Percentiles rank a stretch among this genome's conserved stretches.
phyloP scores from a whole-genome alignment of 53 echinoderm and acorn worm species.

The Patiria pectinifera region DNA sequence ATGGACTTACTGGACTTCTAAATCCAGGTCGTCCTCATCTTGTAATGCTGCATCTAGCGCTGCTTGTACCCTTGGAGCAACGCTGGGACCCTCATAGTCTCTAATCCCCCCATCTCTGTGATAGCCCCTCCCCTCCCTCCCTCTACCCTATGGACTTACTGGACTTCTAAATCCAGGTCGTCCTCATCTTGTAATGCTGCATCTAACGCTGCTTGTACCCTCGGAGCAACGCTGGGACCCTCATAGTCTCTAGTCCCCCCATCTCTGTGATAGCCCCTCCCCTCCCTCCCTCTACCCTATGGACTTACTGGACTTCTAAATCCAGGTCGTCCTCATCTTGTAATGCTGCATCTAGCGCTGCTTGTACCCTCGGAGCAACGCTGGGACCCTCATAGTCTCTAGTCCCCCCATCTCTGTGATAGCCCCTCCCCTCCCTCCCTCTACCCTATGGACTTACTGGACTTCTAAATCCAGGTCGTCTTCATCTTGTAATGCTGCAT shows the following conservation, averaged over 20 bases:
- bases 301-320: slow-evolving; percentile 87
- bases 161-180: slow-evolving; percentile 89
- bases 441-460: slow-evolving; percentile 71
- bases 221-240: slow-evolving; percentile 95
- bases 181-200: slow-evolving; percentile 98
- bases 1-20: slow-evolving; percentile 86
- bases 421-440: background rate
- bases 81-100: slow-evolving; percentile 95
- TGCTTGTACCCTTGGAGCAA: slow-evolving; percentile 97
- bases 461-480: slow-evolving; percentile 93
- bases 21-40: slow-evolving; percentile 93
- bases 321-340: slow-evolving; percentile 97
- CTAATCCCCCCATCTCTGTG: slow-evolving; percentile 3
- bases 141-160: slow-evolving; percentile 69
- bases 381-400: slow-evolving; percentile 94
- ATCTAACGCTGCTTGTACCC: slow-evolving; percentile 95
- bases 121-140: background rate
- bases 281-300: background rate
- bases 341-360: slow-evolving; percentile 95
- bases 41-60: slow-evolving; percentile 97
- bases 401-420: background rate
- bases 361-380: slow-evolving; percentile 97
- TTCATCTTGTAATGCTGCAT: slow-evolving; percentile 97
- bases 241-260: slow-evolving; percentile 81
- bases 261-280: background rate